Evolutionary conservation across 2,797 vertebrate genomes (phyloP).

Genomic region (Semaprochilodus insignis): DNA sequence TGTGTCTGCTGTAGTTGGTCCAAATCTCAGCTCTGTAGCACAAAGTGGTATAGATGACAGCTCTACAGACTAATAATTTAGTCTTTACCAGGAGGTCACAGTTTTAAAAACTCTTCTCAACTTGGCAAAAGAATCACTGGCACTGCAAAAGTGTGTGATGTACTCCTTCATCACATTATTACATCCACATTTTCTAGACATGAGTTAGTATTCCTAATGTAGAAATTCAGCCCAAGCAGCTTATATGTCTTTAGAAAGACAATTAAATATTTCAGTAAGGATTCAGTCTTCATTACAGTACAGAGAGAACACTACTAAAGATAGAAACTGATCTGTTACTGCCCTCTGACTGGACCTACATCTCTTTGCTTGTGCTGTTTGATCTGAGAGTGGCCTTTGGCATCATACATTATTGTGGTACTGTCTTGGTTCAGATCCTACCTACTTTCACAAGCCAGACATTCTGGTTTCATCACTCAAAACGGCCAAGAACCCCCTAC

Average conservation of each 20-base stretch:
- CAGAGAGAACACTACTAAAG: background rate
- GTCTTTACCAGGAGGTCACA: background rate
- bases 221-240: background rate
- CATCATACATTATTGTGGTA: background rate
- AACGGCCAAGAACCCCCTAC: no score
- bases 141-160: background rate
- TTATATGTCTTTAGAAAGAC: background rate
- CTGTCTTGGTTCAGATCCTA: no score
- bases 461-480: no score
- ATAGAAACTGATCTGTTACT: background rate
- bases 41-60: background rate
- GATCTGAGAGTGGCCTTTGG: background rate
- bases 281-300: background rate
- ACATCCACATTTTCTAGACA: background rate
- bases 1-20: background rate
- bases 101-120: background rate
- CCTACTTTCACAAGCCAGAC: no score
- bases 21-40: background rate
- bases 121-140: background rate
- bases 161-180: background rate
- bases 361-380: background rate
- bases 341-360: background rate
- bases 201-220: background rate
- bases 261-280: background rate
- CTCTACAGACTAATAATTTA: background rate